Evolutionary conservation across 2,888 invertebrate genomes (phyloP), one percentile per base, ranked within the genome.

Genomic region (Polydrusus pterygomalis): DNA sequence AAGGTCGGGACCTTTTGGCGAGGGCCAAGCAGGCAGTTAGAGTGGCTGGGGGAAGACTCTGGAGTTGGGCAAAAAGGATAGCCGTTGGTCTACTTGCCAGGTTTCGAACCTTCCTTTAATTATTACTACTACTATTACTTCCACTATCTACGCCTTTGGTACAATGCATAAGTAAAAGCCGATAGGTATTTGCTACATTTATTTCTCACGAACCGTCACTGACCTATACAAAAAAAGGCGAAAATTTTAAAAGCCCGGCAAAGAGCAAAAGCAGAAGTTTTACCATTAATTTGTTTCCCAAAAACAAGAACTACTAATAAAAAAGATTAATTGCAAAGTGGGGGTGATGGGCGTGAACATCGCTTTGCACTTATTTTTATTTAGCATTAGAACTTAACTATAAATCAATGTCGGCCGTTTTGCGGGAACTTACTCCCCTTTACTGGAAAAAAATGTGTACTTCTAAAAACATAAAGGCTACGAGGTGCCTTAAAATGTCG

Each of bases 321-420:
- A 77, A 80, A 82, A 83, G 84, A 84, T 84, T 84, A 83, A 84
- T 84, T 83, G 83, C 80, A 73, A 71, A 78, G 77, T 80, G 80
- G 81, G 78, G 79, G 79, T 80, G 80, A 84, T 81, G 81, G 82
- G 82, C 82, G 81, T 81, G 83, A 86, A 86, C 86, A 86, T 79
- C 83, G 83, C 83, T 85, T 84, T 82, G 86, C 86, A 86, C 86
- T 86, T 86, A 86, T 86, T 86, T 86, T 86, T 85, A 86, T 86
- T 86, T 85, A 84, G 85, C 85, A 85, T 86, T 85, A 85, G 82
- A 82, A 83, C 81, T 84, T 84, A 78, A 83, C 84, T 82, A 86
- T 86, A 86, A 86, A 84, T 84, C 84, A 84, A 80, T 81, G 84
- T 83, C 84, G 60, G 65, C 49, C 58, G 51, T 69, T 74, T 74